Base-by-base conservation (phyloP, 2,797 vertebrate genomes). In the Loriculus beryllinus region DNA sequence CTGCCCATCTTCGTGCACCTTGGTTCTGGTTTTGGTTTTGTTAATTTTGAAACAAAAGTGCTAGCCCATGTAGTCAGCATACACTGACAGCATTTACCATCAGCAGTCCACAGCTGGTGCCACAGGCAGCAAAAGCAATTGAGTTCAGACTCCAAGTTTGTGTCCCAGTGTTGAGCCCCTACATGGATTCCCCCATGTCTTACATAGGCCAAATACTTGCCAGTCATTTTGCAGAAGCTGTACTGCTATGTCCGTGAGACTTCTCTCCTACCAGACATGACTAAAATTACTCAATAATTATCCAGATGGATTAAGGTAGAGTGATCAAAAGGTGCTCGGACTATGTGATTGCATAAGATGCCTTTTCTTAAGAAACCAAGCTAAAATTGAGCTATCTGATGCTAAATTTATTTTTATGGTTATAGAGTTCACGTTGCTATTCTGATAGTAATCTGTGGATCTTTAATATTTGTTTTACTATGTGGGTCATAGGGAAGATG, bases 131-230 rank as follows among this genome's bases (percentile, higher is more conserved):
- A 80, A 70, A 51, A 76, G 40, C 63, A 65, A 4, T 4, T 4
- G 23, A 62, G 18, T 48, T 71, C 31, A 1, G 2, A n/a, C 29
- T 57, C 37, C 54, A 69, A 72, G 85, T 62, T 11, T 65, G 31
- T 76, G 40, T 76, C 59, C 28, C 33, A 29, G 7, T 56, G 37
- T 31, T 77, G n/a, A 65, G 20, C 7, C 33, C 28, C 39, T 67
- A 0, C 3, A 5, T 43, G 60, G 39, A 45, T 63, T 84, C 11
- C 8, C 8, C 7, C 7, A 1, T 35, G 47, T 63, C 29, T 54
- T 40, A n/a, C 3, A 3, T 3, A 47, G 37, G 29, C 20, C 59
- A 52, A 33, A 48, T 59, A 51, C 21, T 31, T 75, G 56, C 37
- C n/a, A 62, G 43, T 23, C 39, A 8, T 82, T 85, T 86, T 33